These are phyloP conservation scores for Cryptocephalus primarius DNA, from an alignment of 2,888 invertebrate genomes.

Conservation along the genomic window DNA sequence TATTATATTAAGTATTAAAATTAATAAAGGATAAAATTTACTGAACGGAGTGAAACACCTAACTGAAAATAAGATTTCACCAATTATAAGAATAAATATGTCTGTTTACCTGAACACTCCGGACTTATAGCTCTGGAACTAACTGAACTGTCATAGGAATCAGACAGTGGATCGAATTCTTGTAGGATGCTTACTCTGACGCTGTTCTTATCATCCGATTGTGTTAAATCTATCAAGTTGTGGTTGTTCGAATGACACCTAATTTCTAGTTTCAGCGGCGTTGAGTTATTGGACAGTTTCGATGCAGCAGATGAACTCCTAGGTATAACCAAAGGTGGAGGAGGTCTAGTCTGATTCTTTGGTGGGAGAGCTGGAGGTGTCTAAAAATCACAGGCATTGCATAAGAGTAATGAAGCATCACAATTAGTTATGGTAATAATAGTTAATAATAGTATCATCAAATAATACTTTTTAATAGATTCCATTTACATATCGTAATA, in stretches of 20 bases:
- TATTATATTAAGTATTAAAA: too few relatives aligned
- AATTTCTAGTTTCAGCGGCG: not conserved
- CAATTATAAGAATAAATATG: too few relatives aligned
- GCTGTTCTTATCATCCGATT: conserved; percentile 40
- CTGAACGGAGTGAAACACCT: too few relatives aligned
- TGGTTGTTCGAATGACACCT: conserved; percentile 8
- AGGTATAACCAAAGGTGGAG: conserved; percentile 22
- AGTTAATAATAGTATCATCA: too few relatives aligned
- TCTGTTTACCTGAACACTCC: conserved; percentile 40
- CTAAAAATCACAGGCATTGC: conserved; percentile 8
- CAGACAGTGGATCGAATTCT: conserved; percentile 73
- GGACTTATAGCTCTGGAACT: conserved; percentile 30
- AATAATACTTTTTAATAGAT: too few relatives aligned
- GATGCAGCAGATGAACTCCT: conserved; percentile 10
- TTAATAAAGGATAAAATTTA: too few relatives aligned
- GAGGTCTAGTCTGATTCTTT: conserved; percentile 29
- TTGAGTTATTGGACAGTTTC: conserved; percentile 9
- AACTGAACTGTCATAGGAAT: conserved; percentile 38
- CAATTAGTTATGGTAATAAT: too few relatives aligned
- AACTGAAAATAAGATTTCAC: too few relatives aligned
- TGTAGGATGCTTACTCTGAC: conserved; percentile 64
- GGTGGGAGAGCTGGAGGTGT: conserved; percentile 32
- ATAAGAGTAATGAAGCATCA: conserved; percentile 4
- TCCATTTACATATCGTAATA: too few relatives aligned
- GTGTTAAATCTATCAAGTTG: conserved; percentile 48